These are phyloP conservation scores for Tachuris rubrigastra DNA, from an alignment of 2,113 vertebrate genomes.

Conservation along the genomic window DNA sequence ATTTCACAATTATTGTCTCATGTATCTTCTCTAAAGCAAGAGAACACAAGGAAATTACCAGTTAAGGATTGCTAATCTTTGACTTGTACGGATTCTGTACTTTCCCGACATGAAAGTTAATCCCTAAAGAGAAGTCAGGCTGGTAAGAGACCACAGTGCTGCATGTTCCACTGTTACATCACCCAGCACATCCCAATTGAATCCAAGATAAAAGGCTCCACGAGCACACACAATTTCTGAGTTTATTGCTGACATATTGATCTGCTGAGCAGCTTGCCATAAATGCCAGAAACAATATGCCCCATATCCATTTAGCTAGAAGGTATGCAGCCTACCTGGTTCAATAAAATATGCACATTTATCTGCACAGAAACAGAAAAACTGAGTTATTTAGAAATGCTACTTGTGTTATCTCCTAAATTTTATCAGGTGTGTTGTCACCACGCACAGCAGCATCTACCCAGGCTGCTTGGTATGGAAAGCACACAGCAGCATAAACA, in stretches of 20 bases:
- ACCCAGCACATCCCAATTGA: neutral
- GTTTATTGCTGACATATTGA: neutral
- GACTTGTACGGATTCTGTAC: neutral
- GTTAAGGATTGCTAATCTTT: neutral
- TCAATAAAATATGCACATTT: neutral
- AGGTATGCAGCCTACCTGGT: neutral
- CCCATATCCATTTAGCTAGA: neutral
- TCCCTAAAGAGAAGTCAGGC: neutral
- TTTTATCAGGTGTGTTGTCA: neutral
- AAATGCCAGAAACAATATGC: neutral
- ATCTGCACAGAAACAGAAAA: neutral
- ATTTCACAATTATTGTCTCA: neutral
- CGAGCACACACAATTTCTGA: neutral
- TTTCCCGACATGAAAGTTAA: neutral
- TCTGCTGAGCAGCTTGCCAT: neutral
- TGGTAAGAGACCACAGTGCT: neutral
- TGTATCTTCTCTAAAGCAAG: neutral
- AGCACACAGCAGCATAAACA: neutral
- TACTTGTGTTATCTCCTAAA: neutral
- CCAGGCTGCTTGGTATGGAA: neutral
- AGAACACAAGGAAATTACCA: neutral
- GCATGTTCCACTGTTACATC: rapidly evolving
- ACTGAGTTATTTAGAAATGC: neutral
- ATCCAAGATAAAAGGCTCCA: neutral
- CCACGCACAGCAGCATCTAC: neutral